Conservation (phyloP, 2,888 invertebrate genomes). For the Phyllotreta cruciferae region DNA sequence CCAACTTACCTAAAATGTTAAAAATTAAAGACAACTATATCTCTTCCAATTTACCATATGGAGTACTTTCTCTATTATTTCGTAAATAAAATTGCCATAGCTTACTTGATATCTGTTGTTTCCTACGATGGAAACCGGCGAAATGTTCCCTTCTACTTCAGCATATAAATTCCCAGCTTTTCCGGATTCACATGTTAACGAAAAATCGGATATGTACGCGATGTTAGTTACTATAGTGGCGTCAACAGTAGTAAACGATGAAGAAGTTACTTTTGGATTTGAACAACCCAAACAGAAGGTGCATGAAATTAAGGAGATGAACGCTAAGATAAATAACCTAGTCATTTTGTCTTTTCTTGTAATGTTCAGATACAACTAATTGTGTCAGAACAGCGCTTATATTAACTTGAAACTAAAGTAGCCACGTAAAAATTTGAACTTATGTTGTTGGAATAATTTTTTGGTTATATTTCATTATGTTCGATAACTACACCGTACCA, state of each 20-base stretch:
- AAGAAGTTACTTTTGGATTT: slow-evolving; percentile 75
- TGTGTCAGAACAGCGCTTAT: neutral
- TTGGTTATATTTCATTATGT: neutral
- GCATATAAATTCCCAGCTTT: slow-evolving; percentile 77
- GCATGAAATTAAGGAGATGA: slow-evolving; percentile 39
- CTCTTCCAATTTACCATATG: neutral
- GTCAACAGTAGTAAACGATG: slow-evolving; percentile 90
- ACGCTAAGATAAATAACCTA: slow-evolving; percentile 30
- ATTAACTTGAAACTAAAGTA: neutral
- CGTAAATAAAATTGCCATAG: slow-evolving; percentile 18
- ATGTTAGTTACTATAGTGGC: slow-evolving; percentile 89
- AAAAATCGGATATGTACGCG: slow-evolving; percentile 91
- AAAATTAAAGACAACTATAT: no score
- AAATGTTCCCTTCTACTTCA: slow-evolving; percentile 84
- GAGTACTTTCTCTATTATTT: no score
- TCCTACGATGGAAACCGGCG: slow-evolving; percentile 81
- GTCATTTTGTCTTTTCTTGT: slow-evolving; percentile 37
- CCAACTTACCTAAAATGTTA: slow-evolving; percentile 90
- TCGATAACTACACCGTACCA: no score
- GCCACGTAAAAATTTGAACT: slow-evolving; percentile 18
- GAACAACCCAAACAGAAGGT: slow-evolving; percentile 60
- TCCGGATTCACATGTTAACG: slow-evolving; percentile 78
- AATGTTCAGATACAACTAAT: slow-evolving; percentile 5
- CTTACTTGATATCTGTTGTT: slow-evolving; percentile 86
- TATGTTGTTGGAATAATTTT: slow-evolving; percentile 3